Evolutionary conservation across 2,888 invertebrate genomes (phyloP), one percentile per base, ranked within the genome.

Genomic region (Papilio elwesi): DNA sequence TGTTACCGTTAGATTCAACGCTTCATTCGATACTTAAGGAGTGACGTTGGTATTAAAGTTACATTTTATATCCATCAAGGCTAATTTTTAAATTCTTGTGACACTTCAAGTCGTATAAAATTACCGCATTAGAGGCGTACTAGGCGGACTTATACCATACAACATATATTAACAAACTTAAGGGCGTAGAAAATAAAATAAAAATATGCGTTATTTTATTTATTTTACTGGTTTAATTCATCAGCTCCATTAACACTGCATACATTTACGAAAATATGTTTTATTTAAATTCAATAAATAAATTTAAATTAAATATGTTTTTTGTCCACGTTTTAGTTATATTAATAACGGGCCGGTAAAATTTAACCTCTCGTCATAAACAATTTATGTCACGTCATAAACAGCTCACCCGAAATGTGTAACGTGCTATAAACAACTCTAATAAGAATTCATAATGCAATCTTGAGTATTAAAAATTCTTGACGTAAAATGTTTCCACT

Each of bases 1-100:
- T 26, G 26, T 86, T 86, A 86, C 88, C 86, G 89, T 89, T 88
- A 84, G 83, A 81, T 87, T 86, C 85, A 83, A 62, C 84, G 85
- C 84, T 84, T 82, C 82, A 83, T 84, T 81, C 77, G 79, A 81
- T 59, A 51, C 59, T 62, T 48, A 64, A 43, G 43, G 43, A 43
- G 13, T 51, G 65, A 49, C 65, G 13, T 36, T 26, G 26, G 49
- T 51, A 51, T 51, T 36, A 65, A 65, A 51, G 49, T 65, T 26
- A 65, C 51, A 51, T 59, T 43, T 43, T 59, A 59, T 59, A 43
- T 59, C 26, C 57, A 59, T 59, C 57, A 59, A 38, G n/a, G 10
- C 43, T 59, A 43, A 43, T 43, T 59, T 43, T 10, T n/a, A 43
- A 59, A 59, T 59, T 59, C 38, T 5, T 59, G 59, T 59, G 59